Base-by-base conservation (phyloP, 2,113 vertebrate species). In the Typhlomys cinereus region DNA sequence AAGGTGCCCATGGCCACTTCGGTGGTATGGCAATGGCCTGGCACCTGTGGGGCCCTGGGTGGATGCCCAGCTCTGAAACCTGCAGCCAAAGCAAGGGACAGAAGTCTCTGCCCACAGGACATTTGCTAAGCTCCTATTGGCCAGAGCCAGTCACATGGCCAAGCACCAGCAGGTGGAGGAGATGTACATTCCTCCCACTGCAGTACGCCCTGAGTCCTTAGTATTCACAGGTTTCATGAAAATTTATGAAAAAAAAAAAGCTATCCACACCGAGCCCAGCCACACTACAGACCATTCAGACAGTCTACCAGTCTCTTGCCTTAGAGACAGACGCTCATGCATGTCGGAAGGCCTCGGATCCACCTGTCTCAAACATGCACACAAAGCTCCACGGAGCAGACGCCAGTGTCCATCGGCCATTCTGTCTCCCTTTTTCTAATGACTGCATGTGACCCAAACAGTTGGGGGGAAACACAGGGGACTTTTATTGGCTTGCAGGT, bases 261-360 rank as follows among this genome's bases (percentile, higher is more conserved):
- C 44, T 8, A 3, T 23, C 8, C 5, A 2, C 39, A 23, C 73
- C 4, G n/a, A n/a, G n/a, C n/a, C n/a, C n/a, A n/a, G n/a, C n/a
- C n/a, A n/a, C n/a, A n/a, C n/a, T n/a, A n/a, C n/a, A n/a, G n/a
- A n/a, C n/a, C n/a, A n/a, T n/a, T n/a, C n/a, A n/a, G n/a, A n/a
- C n/a, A n/a, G n/a, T n/a, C n/a, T n/a, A n/a, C n/a, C n/a, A n/a
- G n/a, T n/a, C n/a, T n/a, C n/a, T n/a, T n/a, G n/a, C n/a, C n/a
- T n/a, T n/a, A n/a, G n/a, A n/a, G n/a, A n/a, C n/a, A n/a, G n/a
- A n/a, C n/a, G n/a, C n/a, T n/a, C n/a, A n/a, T n/a, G n/a, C n/a
- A n/a, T n/a, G n/a, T n/a, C n/a, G n/a, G n/a, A n/a, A n/a, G n/a
- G n/a, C n/a, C n/a, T n/a, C n/a, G n/a, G n/a, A n/a, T n/a, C n/a